These are phyloP conservation scores for Meliscaeva auricollis DNA, from an alignment of 2,888 invertebrate genomes.

Conservation along the genomic window DNA sequence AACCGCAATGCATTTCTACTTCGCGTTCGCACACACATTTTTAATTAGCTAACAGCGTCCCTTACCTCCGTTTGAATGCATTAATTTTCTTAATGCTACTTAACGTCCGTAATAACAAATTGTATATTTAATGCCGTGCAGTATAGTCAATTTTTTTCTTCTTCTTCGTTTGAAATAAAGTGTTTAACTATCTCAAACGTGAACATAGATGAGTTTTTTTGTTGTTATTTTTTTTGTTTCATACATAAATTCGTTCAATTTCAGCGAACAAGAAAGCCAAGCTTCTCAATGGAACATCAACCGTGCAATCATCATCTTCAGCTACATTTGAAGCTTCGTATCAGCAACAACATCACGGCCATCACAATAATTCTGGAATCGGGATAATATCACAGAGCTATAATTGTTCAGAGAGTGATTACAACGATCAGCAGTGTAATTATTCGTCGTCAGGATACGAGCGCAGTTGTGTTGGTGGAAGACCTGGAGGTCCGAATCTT, in stretches of 20 bases:
- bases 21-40: constrained; percentile 49
- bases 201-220: constrained; percentile 60
- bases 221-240: constrained; percentile 1
- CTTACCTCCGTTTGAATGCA: constrained; percentile 42
- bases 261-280: constrained; percentile 85
- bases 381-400: constrained; percentile 79
- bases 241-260: constrained; percentile 84
- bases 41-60: constrained; percentile 55
- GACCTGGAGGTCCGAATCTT: constrained; percentile 86
- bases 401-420: constrained; percentile 81
- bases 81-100: constrained; percentile 48
- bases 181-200: constrained; percentile 54
- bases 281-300: constrained; percentile 83
- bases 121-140: constrained; percentile 65
- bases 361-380: constrained; percentile 70
- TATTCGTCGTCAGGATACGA: constrained; percentile 79
- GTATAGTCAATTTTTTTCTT: constrained; percentile 44
- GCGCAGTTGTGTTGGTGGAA: constrained; percentile 76
- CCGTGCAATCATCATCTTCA: constrained; percentile 73
- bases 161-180: constrained; percentile 2
- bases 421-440: constrained; percentile 82
- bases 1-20: constrained; percentile 48
- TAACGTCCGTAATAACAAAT: constrained; percentile 68
- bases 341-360: constrained; percentile 70
- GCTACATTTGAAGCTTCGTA: constrained; percentile 71